Evolutionary conservation across 2,888 invertebrate genomes (phyloP), one percentile per base, ranked within the genome.

Genomic region (Phengaris arion): DNA sequence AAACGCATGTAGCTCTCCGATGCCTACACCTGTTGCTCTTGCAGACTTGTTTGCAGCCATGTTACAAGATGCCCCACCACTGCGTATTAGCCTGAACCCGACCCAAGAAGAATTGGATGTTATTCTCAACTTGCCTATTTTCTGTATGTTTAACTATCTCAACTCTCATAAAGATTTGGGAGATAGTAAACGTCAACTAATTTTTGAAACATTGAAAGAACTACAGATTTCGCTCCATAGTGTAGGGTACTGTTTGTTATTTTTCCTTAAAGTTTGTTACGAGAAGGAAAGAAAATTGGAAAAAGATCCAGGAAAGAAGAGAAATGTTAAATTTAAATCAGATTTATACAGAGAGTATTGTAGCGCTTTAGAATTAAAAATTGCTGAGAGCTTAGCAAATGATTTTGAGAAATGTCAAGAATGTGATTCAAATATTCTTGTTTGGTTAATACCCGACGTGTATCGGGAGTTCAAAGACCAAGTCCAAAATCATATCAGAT

Each of bases 401-500:
- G 99, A 99, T 92, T 95, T 99, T 81, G 96, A 96, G 94, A 94
- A 96, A 79, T 97, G 98, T 86, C 98, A 98, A 88, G 96, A 98
- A 87, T 97, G 96, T 86, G 98, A 98, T 92, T 96, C 97, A 74
- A 95, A 96, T 84, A 95, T 99, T 87, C 96, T 99, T 89, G 96
- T 98, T 85, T 99, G 97, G 96, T 94, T 99, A 82, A 95, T 99
- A 86, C 98, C 99, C 74, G 98, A 98, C 87, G 95, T 99, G 78
- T 99, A 98, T 90, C 95, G 96, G 85, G 98, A 97, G 89, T 99
- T 98, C 89, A 97, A 97, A 85, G 96, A 96, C 81, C 96, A 96
- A 84, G 96, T 97, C 68, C 95, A 98, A 80, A 98, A 98, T 81
- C 98, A 98, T 88, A 95, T 97, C 78, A 97, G 98, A 84, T 94